Evolutionary conservation across 1,140 invertebrate genomes (phyloP).

Genomic region (Nomia melanderi): DNA sequence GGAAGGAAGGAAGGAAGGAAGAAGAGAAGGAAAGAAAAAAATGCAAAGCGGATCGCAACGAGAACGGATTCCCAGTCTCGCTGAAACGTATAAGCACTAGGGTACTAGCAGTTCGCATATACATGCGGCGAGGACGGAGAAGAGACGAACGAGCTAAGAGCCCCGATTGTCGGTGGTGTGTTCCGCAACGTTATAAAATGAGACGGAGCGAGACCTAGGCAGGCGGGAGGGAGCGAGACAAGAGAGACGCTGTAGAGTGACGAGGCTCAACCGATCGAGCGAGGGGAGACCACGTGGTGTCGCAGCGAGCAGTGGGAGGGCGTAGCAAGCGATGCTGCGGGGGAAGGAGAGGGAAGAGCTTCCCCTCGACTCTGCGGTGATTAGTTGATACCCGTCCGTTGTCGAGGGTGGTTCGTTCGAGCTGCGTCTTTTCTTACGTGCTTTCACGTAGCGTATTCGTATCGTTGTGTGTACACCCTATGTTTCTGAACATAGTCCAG

Average conservation of each 20-base stretch:
- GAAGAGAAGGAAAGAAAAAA: background rate
- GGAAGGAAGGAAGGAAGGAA: too few relatives aligned
- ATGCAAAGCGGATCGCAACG: conserved; percentile 44
- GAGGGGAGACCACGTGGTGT: conserved; percentile 59
- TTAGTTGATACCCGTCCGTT: conserved; percentile 76
- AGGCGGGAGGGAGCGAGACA: background rate
- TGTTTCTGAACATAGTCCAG: background rate
- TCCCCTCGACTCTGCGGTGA: conserved; percentile 61
- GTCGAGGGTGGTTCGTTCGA: conserved; percentile 58
- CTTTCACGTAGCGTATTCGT: conserved; percentile 7
- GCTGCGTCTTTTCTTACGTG: background rate
- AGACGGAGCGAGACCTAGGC: background rate
- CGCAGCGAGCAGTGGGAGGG: conserved; percentile 43
- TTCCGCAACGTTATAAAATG: background rate
- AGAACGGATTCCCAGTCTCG: conserved; percentile 41
- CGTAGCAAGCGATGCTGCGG: conserved; percentile 52
- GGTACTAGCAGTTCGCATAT: background rate
- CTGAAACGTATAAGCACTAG: conserved; percentile 6
- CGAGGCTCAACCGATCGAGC: background rate
- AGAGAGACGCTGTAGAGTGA: background rate
- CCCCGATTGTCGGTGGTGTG: conserved; percentile 29
- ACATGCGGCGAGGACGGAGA: conserved; percentile 23
- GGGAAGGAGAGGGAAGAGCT: conserved; percentile 47
- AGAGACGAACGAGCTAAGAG: conserved; percentile 35
- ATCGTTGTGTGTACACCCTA: conserved; percentile 3